Evolutionary conservation across 2,888 invertebrate species (phyloP).

Genomic region (Barypeithes pellucidus): DNA sequence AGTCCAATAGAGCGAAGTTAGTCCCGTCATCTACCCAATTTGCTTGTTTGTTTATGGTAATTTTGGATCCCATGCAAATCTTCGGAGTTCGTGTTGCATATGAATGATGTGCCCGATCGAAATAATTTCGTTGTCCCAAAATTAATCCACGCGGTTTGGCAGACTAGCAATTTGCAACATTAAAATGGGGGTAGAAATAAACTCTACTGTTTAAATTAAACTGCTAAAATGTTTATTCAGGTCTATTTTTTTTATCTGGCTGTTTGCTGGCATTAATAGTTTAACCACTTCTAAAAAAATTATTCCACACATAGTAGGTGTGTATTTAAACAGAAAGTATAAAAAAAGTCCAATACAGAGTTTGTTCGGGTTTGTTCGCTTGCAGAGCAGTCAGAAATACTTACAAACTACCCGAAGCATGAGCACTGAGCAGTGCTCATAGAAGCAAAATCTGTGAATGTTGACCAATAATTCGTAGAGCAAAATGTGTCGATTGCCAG

Average conservation of each 20-base stretch:
- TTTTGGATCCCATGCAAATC: constrained; percentile 28
- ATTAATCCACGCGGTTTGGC: constrained; percentile 28
- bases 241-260: neutral
- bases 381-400: too few species aligned
- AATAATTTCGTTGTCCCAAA: constrained; percentile 28
- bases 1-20: constrained; percentile 26
- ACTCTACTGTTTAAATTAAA: constrained; percentile 20
- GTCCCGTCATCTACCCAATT: constrained; percentile 27
- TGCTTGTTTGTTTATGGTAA: constrained; percentile 30
- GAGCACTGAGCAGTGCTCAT: too few species aligned
- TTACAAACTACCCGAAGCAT: too few species aligned
- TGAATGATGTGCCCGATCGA: constrained; percentile 29
- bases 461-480: too few species aligned
- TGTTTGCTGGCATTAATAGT: too few species aligned
- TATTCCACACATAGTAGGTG: too few species aligned
- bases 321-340: too few species aligned
- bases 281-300: too few species aligned
- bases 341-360: too few species aligned
- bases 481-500: too few species aligned
- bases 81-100: constrained; percentile 21
- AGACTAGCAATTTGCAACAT: constrained; percentile 26
- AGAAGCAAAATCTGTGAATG: too few species aligned
- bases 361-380: too few species aligned
- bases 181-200: constrained; percentile 24
- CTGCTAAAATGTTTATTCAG: constrained; percentile 9